These are phyloP conservation scores for Spea multiplicata DNA, from an alignment of 2,113 vertebrate genomes.

Conservation along the genomic window DNA sequence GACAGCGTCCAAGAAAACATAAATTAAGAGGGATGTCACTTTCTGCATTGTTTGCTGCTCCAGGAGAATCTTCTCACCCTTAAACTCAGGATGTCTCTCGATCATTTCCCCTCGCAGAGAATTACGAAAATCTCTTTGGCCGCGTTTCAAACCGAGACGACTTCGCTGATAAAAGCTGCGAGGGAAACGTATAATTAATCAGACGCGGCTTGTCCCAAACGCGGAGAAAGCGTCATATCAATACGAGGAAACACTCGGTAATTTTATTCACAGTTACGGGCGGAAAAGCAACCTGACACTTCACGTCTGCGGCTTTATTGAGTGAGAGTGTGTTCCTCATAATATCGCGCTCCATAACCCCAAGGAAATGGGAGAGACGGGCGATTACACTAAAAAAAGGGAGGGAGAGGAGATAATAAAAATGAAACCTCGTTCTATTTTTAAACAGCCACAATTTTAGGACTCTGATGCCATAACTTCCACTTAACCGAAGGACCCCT, in stretches of 20 bases:
- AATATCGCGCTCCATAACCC: conserved; percentile 46
- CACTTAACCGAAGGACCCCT: too few species aligned
- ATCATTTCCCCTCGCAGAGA: conserved; percentile 64
- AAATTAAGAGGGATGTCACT: conserved; percentile 38
- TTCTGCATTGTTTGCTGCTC: conserved; percentile 10
- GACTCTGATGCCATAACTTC: too few species aligned
- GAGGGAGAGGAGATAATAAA: background rate
- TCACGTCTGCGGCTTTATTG: conserved; percentile 47
- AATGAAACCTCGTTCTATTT: conserved; percentile 6
- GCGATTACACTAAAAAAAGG: background rate
- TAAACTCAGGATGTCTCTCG: conserved; percentile 52
- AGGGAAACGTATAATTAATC: conserved; percentile 71
- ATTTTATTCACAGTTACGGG: conserved; percentile 43
- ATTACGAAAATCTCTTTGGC: conserved; percentile 59
- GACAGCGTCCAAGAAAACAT: conserved; percentile 20
- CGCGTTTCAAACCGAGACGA: conserved; percentile 57
- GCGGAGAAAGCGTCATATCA: conserved; percentile 63
- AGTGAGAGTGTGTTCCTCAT: conserved; percentile 44
- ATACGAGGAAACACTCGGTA: conserved; percentile 64
- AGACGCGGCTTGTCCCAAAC: conserved; percentile 55
- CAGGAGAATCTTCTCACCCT: conserved; percentile 46
- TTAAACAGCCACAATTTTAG: background rate
- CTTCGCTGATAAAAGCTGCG: conserved; percentile 65
- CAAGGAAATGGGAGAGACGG: conserved; percentile 50
- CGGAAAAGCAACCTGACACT: conserved; percentile 58